Conservation (phyloP, 2,113 vertebrate species). For the Chaetodon trifascialis region DNA sequence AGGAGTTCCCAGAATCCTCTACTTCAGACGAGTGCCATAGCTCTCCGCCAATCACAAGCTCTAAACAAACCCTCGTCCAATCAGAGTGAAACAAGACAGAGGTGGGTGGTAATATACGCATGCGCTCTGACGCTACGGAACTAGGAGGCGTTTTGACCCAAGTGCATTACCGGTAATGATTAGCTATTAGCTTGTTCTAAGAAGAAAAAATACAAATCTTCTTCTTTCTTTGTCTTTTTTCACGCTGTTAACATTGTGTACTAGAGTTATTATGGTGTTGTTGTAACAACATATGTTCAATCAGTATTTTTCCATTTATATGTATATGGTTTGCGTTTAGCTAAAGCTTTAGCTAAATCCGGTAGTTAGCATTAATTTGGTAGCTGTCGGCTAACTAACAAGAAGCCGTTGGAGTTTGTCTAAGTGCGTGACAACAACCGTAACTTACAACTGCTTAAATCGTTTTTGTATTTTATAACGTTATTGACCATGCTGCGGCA, state of each 20-base stretch:
- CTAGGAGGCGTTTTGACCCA: constrained; percentile 15
- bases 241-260: not conserved
- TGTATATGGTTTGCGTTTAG: not conserved
- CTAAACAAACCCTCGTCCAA: constrained; percentile 61
- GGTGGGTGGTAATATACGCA: not conserved
- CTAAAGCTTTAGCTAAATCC: not conserved
- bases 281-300: not conserved
- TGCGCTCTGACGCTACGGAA: constrained; percentile 59
- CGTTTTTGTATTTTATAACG: not conserved
- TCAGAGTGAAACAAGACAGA: constrained; percentile 62
- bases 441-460: not conserved
- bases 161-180: constrained; percentile 1
- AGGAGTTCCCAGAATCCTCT: constrained; percentile 45
- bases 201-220: not conserved
- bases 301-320: not conserved
- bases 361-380: constrained; percentile 36
- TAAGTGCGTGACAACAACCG: not conserved
- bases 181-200: constrained; percentile 33
- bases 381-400: constrained; percentile 9
- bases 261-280: not conserved
- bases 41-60: constrained; percentile 56
- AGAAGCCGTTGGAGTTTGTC: not conserved
- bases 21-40: not conserved
- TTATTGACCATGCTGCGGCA: rapidly evolving
- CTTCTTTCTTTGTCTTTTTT: not conserved